Conservation (phyloP, 2,113 vertebrate genomes). For the Zapus hudsonius region DNA sequence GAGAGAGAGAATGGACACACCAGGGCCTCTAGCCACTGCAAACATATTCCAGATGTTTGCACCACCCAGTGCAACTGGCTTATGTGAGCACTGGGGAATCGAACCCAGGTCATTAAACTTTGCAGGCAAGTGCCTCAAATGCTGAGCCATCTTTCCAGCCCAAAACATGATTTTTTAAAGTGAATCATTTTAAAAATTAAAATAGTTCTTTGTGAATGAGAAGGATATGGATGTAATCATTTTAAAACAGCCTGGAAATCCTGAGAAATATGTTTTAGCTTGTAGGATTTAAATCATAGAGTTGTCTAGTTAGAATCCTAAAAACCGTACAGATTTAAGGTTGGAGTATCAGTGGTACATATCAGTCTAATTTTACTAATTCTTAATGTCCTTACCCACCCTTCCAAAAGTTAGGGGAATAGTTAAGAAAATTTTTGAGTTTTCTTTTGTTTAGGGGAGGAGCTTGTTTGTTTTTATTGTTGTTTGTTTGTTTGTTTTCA, state of each 20-base stretch:
- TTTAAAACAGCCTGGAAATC: slow-evolving; percentile 16
- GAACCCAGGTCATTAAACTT: too few relatives aligned
- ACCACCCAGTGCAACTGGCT: too few relatives aligned
- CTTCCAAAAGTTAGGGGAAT: background rate
- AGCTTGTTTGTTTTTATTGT: too few relatives aligned
- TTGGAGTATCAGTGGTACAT: slow-evolving; percentile 24
- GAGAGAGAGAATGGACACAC: too few relatives aligned
- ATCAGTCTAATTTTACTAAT: background rate
- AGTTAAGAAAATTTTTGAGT: too few relatives aligned
- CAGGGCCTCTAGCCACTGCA: too few relatives aligned
- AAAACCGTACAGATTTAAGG: background rate
- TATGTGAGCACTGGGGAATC: too few relatives aligned
- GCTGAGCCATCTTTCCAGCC: too few relatives aligned
- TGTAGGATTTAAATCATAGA: slow-evolving; percentile 1
- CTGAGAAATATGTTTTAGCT: background rate
- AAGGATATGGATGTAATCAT: background rate
- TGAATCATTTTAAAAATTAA: slow-evolving; percentile 15
- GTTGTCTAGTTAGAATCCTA: background rate
- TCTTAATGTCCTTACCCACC: slow-evolving; percentile 2
- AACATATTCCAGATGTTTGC: too few relatives aligned
- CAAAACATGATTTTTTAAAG: slow-evolving; percentile 5
- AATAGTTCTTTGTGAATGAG: background rate
- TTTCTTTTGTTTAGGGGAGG: too few relatives aligned
- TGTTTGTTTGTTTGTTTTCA: too few relatives aligned
- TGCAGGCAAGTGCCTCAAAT: too few relatives aligned